Conservation (phyloP, 2,888 invertebrate species). For the Bedellia somnulentella region DNA sequence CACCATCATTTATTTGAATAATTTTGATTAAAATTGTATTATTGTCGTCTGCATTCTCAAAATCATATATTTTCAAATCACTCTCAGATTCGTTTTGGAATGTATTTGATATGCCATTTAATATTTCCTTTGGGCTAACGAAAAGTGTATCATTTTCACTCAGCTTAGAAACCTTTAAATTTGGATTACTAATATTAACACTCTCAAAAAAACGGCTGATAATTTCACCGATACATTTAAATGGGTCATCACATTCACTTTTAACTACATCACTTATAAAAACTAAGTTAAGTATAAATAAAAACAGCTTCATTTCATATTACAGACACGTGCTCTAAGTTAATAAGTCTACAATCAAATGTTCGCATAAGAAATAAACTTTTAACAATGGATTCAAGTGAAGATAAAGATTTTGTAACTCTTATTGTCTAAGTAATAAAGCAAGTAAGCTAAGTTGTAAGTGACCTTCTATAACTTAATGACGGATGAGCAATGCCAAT, state of each 20-base stretch:
- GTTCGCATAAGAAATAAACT: neutral
- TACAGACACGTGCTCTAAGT: conserved; percentile 12
- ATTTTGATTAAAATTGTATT: neutral
- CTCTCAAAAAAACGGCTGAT: neutral
- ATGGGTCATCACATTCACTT: conserved; percentile 21
- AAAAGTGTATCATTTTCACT: no score
- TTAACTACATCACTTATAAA: conserved; percentile 13
- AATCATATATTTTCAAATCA: neutral
- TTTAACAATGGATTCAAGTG: neutral
- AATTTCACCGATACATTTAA: neutral
- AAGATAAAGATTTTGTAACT: no score
- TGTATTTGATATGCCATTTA: no score
- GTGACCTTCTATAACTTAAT: no score
- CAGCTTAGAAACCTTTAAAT: no score
- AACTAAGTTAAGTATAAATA: conserved; percentile 15
- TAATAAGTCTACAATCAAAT: conserved; percentile 15
- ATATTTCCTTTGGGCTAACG: no score
- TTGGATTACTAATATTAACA: no score
- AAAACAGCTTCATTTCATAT: conserved; percentile 10
- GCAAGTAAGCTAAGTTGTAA: no score
- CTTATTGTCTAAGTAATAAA: no score
- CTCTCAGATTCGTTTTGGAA: neutral
- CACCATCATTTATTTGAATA: neutral
- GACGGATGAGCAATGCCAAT: no score
- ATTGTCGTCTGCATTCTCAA: neutral